Conservation (phyloP, 1,140 invertebrate species). For the Cardiocondyla obscurior region DNA sequence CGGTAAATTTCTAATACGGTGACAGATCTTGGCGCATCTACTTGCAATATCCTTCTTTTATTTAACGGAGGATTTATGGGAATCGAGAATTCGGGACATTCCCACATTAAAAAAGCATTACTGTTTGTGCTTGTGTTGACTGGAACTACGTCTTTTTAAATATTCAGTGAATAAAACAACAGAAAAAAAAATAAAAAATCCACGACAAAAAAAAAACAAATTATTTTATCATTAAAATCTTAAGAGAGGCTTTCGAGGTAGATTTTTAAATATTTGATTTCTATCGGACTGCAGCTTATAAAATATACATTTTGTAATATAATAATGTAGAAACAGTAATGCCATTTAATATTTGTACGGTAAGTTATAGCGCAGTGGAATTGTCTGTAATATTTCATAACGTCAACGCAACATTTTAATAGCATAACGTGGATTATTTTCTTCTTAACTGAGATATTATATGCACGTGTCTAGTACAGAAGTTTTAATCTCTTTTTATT, state of each 20-base stretch:
- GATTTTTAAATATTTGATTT: neutral
- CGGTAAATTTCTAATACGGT: slow-evolving; percentile 17
- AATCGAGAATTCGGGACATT: neutral
- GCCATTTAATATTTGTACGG: neutral
- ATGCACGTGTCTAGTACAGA: neutral
- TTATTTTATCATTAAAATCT: neutral
- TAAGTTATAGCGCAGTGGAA: neutral
- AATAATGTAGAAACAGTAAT: neutral
- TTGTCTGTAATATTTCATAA: neutral
- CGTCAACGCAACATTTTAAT: neutral
- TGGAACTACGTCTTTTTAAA: neutral
- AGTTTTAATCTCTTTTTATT: neutral
- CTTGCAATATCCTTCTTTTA: slow-evolving; percentile 14
- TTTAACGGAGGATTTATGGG: neutral
- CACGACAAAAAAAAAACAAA: neutral
- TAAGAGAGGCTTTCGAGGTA: neutral
- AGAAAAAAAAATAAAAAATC: neutral
- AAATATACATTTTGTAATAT: neutral
- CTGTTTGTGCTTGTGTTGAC: neutral
- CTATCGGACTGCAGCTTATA: neutral
- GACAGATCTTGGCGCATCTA: neutral
- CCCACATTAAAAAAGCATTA: neutral
- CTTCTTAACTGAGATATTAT: neutral
- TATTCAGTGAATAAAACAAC: neutral
- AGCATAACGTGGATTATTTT: neutral